Evolutionary conservation across 2,888 invertebrate genomes (phyloP), one percentile per base, ranked within the genome.

Genomic region (Shargacucullia verbasci): DNA sequence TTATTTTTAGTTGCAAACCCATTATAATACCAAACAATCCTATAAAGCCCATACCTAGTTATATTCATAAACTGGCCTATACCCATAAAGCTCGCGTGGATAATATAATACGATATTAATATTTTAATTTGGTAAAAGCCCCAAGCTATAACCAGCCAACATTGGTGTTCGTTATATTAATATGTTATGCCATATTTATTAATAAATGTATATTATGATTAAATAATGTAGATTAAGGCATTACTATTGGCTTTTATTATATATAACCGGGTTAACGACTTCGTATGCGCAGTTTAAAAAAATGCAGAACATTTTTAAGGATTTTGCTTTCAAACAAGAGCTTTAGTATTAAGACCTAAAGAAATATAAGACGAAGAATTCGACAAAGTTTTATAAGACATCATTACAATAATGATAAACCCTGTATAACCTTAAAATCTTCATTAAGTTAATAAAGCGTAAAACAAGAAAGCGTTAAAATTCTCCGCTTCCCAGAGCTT

Each of bases 91-190:
- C 45, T 53, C 37, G 29, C 39, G 43, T 41, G 54, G 49, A 65
- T 70, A 54, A 34, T 50, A 71, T 59, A 40, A 54, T 53, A 40
- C 15, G 53, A 56, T 56, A 62, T 62, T 56, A 53, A 55, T 57
- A 54, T 67, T 56, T 58, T 49, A 67, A 64, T 73, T 71, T 55
- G 47, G 59, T 65, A 57, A 73, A 65, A 70, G 66, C 73, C 47
- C 13, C 13, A 34, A 20, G 66, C 66, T 25, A 59, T 69, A 69
- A 65, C 47, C 49, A 53, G 10, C 50, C 20, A 15, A 37, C 31
- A 59, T 43, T 50, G 31, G 38, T 37, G 55, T 49, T 58, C 60
- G 56, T 61, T 56, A 69, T 35, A 69, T 50, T 55, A 64, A 65
- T 53, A 69, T 59, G 58, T 59, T 25, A 47, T 13, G 15, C 35